Conservation (phyloP, 2,113 vertebrate species). For the Ctenomys sociabilis region DNA sequence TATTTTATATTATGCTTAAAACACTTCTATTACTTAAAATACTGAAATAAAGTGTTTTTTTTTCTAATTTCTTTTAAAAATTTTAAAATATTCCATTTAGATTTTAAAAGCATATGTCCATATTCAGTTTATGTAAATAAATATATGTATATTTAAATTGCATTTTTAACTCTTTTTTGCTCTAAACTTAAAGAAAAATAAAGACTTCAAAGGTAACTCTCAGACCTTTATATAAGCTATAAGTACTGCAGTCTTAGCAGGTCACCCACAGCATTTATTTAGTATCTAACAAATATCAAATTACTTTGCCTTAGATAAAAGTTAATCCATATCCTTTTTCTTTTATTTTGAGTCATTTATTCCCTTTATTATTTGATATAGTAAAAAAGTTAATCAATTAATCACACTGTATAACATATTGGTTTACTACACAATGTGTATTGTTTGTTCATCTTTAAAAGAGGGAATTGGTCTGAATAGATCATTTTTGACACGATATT, state of each 20-base stretch:
- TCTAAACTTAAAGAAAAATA: slow-evolving; percentile 37
- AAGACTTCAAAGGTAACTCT: neutral
- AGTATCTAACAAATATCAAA: slow-evolving; percentile 61
- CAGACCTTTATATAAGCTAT: slow-evolving; percentile 19
- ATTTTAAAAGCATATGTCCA: neutral
- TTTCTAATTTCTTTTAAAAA: neutral
- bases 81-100: neutral
- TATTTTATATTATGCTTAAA: neutral
- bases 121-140: neutral
- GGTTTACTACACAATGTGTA: neutral
- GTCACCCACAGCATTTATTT: slow-evolving; percentile 74
- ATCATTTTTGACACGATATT: neutral
- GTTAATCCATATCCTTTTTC: slow-evolving; percentile 38
- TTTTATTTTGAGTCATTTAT: neutral
- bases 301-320: slow-evolving; percentile 52
- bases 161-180: neutral
- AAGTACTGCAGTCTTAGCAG: neutral
- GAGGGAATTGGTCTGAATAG: neutral
- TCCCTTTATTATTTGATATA: neutral
- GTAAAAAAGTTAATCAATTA: neutral
- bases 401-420: slow-evolving; percentile 5
- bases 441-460: slow-evolving; percentile 55
- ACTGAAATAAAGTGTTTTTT: slow-evolving; percentile 17
- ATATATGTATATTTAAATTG: slow-evolving; percentile 8
- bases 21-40: slow-evolving; percentile 1